A percentile compares a stretch with the other conserved stretches of the same genome.
Conservation (phyloP, 2,888 invertebrate genomes). For the Mycalesis mineus region DNA sequence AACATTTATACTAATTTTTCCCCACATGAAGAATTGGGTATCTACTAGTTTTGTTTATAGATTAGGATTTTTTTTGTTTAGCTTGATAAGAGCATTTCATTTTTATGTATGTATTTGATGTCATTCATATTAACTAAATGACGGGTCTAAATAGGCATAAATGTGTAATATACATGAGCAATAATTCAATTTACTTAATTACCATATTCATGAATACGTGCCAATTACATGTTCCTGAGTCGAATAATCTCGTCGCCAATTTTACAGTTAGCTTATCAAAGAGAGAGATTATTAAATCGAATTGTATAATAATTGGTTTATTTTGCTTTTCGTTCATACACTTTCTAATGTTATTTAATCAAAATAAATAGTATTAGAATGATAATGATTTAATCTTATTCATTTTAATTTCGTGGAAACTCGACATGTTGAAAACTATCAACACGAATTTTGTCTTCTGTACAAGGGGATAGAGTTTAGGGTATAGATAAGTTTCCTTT, state of each 20-base stretch:
- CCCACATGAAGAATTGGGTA: no score
- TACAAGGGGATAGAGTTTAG: no score
- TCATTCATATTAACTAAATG: neutral
- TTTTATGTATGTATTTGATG: neutral
- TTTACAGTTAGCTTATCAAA: constrained; percentile 5
- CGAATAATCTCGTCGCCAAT: constrained; percentile 4
- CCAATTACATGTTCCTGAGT: constrained; percentile 1
- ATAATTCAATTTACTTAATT: constrained; percentile 1
- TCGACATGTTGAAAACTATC: no score
- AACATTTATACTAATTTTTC: no score
- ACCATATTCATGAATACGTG: constrained; percentile 6
- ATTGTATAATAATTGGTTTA: neutral
- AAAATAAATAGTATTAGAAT: no score
- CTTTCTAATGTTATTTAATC: neutral
- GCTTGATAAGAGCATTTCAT: no score
- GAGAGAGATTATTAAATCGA: neutral
- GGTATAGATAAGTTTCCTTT: no score
- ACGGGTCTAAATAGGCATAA: neutral
- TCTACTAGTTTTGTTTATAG: no score
- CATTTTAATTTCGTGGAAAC: no score
- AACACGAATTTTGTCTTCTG: no score
- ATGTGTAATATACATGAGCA: neutral
- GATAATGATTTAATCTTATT: no score
- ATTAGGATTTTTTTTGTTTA: no score
- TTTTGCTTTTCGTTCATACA: neutral